These are phyloP conservation scores for Sandelia bainsii DNA, from an alignment of 2,797 vertebrate genomes.

Conservation along the genomic window DNA sequence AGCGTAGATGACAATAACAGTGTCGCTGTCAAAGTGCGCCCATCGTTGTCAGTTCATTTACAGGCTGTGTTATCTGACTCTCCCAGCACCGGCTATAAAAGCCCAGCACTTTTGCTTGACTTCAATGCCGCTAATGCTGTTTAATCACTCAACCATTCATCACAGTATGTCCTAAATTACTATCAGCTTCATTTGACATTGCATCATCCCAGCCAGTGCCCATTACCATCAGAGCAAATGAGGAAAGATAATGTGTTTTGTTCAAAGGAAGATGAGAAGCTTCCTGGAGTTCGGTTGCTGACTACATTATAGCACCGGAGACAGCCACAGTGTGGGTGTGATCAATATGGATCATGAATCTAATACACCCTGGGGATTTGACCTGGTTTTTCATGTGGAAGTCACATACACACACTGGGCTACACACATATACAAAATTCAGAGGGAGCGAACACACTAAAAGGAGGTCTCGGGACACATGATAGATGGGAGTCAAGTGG, in stretches of 20 bases:
- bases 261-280: slow-evolving; percentile 47
- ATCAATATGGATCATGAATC: slow-evolving; percentile 56
- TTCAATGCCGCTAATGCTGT: slow-evolving; percentile 61
- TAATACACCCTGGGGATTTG: slow-evolving; percentile 36
- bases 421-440: neutral
- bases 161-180: slow-evolving; percentile 68
- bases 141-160: slow-evolving; percentile 71
- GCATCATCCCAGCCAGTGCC: slow-evolving; percentile 48
- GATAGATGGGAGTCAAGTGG: slow-evolving; percentile 34
- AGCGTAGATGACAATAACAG: slow-evolving; percentile 10
- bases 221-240: slow-evolving; percentile 49
- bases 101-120: slow-evolving; percentile 31
- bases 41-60: slow-evolving; percentile 60
- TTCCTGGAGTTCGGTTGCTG: slow-evolving; percentile 41
- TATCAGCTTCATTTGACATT: slow-evolving; percentile 61
- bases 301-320: neutral
- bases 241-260: slow-evolving; percentile 64
- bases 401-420: neutral
- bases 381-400: slow-evolving; percentile 57
- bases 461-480: slow-evolving; percentile 36
- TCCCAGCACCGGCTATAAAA: slow-evolving; percentile 52
- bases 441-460: slow-evolving; percentile 15
- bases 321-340: neutral
- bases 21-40: slow-evolving; percentile 50
- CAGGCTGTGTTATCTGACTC: slow-evolving; percentile 52